phyloP scores from a whole-genome alignment of 2,888 invertebrate species.

The Philopedon plagiatum region DNA sequence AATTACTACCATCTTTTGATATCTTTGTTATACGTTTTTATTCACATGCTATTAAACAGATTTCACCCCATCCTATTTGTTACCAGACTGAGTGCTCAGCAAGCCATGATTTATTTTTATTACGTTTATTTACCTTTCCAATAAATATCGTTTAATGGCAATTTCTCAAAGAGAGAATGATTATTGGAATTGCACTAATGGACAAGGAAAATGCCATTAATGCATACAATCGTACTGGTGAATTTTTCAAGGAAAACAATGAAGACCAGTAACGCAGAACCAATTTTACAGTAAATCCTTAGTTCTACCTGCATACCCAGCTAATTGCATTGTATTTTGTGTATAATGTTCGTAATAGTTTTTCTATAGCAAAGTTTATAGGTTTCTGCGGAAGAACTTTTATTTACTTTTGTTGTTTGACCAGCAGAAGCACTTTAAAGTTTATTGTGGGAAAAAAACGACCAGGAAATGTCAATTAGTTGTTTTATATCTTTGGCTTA shows the following conservation, averaged over 20 bases:
- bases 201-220: conserved; percentile 25
- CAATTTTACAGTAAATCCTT: conserved; percentile 44
- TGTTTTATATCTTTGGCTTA: background rate
- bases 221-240: conserved; percentile 19
- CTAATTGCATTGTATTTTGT: conserved; percentile 43
- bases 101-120: background rate
- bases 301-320: conserved; percentile 39
- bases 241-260: conserved; percentile 39
- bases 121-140: background rate
- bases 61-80: background rate
- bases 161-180: conserved; percentile 4
- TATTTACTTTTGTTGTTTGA: conserved; percentile 37
- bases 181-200: conserved; percentile 18
- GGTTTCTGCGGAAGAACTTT: conserved; percentile 39
- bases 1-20: no score
- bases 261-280: conserved; percentile 29
- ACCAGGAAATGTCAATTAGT: background rate
- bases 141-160: conserved; percentile 15
- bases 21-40: no score
- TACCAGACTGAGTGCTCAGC: background rate
- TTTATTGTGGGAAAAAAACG: conserved; percentile 35
- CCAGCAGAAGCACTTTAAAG: conserved; percentile 23
- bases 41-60: background rate
- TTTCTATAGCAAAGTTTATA: conserved; percentile 34
- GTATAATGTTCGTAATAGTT: conserved; percentile 41